phyloP scores from a whole-genome alignment of 2,797 vertebrate genomes.

The Silurus aristotelis region DNA sequence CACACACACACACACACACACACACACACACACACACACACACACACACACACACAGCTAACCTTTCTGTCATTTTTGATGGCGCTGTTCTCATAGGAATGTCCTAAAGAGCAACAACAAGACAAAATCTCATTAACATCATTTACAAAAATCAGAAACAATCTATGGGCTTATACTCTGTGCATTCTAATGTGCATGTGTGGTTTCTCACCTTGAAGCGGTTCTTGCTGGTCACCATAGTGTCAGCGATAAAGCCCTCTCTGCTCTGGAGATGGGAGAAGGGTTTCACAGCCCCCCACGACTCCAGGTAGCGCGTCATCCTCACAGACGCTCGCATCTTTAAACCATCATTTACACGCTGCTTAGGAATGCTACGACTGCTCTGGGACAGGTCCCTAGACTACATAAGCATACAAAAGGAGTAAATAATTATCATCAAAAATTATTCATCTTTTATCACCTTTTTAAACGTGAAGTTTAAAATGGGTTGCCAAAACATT shows the following conservation, averaged over 20 bases:
- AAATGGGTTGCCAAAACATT: background rate
- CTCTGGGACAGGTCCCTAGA: conserved; percentile 79
- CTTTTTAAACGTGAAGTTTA: background rate
- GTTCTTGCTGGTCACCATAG: conserved; percentile 75
- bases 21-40: background rate
- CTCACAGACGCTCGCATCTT: conserved; percentile 95
- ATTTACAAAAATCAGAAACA: background rate
- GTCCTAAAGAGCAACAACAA: conserved; percentile 73
- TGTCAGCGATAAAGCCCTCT: conserved; percentile 82
- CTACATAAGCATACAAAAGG: conserved; percentile 62
- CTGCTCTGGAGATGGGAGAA: conserved; percentile 92
- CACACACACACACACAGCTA: conserved; percentile 41
- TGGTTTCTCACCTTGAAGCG: conserved; percentile 75
- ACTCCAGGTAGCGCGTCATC: conserved; percentile 96
- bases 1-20: background rate
- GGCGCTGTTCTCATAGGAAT: conserved; percentile 80
- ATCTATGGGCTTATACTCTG: too few species aligned
- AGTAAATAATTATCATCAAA: background rate
- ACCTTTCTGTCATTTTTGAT: conserved; percentile 83
- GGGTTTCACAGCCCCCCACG: conserved; percentile 95
- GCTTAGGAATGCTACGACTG: conserved; percentile 75
- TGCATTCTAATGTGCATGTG: background rate
- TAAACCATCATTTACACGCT: conserved; percentile 84
- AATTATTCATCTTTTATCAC: background rate
- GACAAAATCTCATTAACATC: background rate